A percentile compares a stretch with the other conserved stretches of the same genome.
Evolutionary conservation across 2,113 vertebrate genomes (phyloP).

Genomic region (Corythaixoides concolor): DNA sequence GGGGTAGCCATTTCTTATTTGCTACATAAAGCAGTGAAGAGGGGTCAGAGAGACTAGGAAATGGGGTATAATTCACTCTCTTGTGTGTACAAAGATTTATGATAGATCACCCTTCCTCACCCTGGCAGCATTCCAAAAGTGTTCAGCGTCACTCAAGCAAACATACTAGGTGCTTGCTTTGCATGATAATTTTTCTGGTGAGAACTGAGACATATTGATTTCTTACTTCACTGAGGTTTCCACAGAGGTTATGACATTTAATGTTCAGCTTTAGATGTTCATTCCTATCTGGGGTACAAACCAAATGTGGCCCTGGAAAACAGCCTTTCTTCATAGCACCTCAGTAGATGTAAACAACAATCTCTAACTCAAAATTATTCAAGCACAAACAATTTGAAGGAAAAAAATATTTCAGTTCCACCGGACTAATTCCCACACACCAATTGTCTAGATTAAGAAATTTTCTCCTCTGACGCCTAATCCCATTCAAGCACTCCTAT

Average conservation of each 20-base stretch:
- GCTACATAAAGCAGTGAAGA: neutral
- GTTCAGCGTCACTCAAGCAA: neutral
- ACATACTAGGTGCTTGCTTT: neutral
- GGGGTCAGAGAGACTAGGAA: neutral
- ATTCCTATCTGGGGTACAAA: neutral
- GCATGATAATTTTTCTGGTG: conserved; percentile 6
- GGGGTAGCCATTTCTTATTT: neutral
- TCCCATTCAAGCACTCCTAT: neutral
- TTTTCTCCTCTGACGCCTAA: neutral
- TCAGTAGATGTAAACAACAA: neutral
- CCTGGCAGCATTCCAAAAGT: neutral
- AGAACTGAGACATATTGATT: neutral
- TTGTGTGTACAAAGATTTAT: neutral
- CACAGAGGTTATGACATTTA: conserved; percentile 2
- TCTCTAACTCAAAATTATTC: neutral
- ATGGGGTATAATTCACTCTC: neutral
- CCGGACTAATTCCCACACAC: neutral
- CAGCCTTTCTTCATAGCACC: neutral
- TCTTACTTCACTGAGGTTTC: neutral
- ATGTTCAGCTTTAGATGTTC: neutral
- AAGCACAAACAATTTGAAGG: neutral
- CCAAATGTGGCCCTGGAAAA: neutral
- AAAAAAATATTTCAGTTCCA: neutral
- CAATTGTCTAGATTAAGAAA: neutral
- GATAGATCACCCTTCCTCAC: neutral